Conservation (phyloP, 2,113 vertebrate genomes). For the Pandion haliaetus region DNA sequence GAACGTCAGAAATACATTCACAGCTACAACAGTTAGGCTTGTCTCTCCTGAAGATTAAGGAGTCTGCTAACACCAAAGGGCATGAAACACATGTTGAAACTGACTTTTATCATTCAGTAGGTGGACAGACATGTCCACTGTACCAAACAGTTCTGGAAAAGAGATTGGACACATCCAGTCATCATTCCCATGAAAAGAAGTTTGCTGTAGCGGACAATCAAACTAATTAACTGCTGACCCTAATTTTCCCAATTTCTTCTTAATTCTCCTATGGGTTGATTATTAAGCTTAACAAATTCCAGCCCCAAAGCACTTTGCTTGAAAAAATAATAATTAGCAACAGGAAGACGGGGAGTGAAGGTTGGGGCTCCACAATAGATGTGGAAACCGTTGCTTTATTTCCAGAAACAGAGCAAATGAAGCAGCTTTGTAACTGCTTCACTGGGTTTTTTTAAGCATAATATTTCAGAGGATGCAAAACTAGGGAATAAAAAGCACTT, state of each 20-base stretch:
- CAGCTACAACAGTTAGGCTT: not conserved
- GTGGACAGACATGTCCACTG: not conserved
- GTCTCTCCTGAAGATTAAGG: not conserved
- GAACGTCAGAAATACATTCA: not conserved
- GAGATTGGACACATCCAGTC: not conserved
- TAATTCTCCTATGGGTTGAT: slow-evolving; percentile 31
- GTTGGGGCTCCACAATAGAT: not conserved
- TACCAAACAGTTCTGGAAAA: not conserved
- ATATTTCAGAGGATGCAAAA: not conserved
- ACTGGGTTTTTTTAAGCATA: not conserved
- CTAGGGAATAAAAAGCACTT: not conserved
- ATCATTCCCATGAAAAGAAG: not conserved
- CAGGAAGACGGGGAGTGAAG: not conserved
- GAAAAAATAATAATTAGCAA: slow-evolving; percentile 43
- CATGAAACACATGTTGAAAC: not conserved
- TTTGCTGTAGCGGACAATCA: slow-evolving; percentile 36
- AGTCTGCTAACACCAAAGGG: not conserved
- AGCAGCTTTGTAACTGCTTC: not conserved
- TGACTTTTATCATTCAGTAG: not conserved
- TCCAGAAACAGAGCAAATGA: not conserved
- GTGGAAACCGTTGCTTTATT: not conserved
- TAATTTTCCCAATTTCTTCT: slow-evolving; percentile 50
- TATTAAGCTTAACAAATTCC: slow-evolving; percentile 51
- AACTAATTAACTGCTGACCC: slow-evolving; percentile 60
- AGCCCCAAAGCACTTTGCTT: slow-evolving; percentile 19